phyloP scores from a whole-genome alignment of 2,888 invertebrate genomes.

The Drosophila pseudotakahashii region DNA sequence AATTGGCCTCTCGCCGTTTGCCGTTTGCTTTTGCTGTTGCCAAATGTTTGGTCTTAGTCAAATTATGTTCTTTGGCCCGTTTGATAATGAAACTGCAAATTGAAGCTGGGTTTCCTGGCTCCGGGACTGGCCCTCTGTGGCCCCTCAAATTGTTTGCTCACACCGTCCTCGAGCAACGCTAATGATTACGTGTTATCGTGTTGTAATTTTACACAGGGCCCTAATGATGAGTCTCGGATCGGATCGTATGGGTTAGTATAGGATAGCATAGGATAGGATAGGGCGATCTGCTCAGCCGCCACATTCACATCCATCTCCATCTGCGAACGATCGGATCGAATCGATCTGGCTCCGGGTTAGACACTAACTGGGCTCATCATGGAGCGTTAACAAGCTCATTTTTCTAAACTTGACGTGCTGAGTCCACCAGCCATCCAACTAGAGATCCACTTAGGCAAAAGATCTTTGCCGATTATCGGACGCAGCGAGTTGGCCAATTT shows the following conservation, averaged over 20 bases:
- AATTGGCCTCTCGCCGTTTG: constrained; percentile 57
- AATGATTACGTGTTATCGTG: constrained; percentile 82
- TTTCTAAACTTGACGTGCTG: constrained; percentile 76
- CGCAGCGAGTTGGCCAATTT: constrained; percentile 26
- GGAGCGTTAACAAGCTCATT: constrained; percentile 82
- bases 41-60: constrained; percentile 68
- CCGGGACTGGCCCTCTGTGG: constrained; percentile 9
- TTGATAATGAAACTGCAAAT: constrained; percentile 76
- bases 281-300: not conserved
- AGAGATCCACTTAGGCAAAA: constrained; percentile 48
- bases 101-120: constrained; percentile 42
- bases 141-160: constrained; percentile 70
- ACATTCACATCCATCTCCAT: constrained; percentile 38
- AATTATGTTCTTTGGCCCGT: constrained; percentile 79
- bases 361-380: constrained; percentile 81
- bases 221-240: constrained; percentile 66
- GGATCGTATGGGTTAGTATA: too few species aligned
- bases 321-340: constrained; percentile 42
- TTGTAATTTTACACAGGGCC: constrained; percentile 79
- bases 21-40: constrained; percentile 46
- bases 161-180: constrained; percentile 64
- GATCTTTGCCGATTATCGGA: constrained; percentile 36
- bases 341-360: constrained; percentile 73
- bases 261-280: not conserved
- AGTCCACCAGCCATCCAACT: constrained; percentile 53